Conservation (phyloP, 2,888 invertebrate species). For the Pammene aurita region DNA sequence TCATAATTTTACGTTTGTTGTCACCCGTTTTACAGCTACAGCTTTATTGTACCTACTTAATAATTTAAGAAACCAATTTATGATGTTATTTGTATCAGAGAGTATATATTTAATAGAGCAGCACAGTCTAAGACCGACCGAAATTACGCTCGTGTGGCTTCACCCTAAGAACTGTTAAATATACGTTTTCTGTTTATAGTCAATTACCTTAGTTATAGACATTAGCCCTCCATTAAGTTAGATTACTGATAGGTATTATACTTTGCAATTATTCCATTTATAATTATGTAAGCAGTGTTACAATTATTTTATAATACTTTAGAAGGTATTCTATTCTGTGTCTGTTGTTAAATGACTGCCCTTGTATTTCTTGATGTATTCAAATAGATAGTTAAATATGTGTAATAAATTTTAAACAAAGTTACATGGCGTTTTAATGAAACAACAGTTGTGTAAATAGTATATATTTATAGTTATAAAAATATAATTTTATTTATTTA, state of each 20-base stretch:
- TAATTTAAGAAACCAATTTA: background rate
- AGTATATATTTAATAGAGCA: too few species aligned
- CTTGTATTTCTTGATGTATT: conserved; percentile 30
- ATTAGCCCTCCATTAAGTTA: conserved; percentile 8
- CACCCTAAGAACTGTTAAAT: too few species aligned
- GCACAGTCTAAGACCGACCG: too few species aligned
- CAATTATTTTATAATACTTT: background rate
- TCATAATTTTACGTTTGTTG: background rate
- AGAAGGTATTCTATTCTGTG: conserved; percentile 1
- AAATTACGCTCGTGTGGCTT: too few species aligned
- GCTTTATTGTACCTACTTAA: conserved; percentile 15
- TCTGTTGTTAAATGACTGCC: conserved; percentile 5
- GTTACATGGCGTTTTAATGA: conserved; percentile 40
- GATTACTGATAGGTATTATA: background rate
- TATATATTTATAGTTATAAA: conserved; percentile 70
- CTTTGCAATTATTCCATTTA: conserved; percentile 8
- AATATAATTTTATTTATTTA: conserved; percentile 56
- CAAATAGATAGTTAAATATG: conserved; percentile 19
- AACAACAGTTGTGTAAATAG: conserved; percentile 51
- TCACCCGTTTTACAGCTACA: background rate
- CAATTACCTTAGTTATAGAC: conserved; percentile 33
- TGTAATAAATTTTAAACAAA: conserved; percentile 35
- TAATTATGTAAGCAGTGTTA: conserved; percentile 13
- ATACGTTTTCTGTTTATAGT: too few species aligned
- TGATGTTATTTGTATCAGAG: background rate